Conservation (phyloP, 2,888 invertebrate species). For the Nematopogon swammerdamellus region DNA sequence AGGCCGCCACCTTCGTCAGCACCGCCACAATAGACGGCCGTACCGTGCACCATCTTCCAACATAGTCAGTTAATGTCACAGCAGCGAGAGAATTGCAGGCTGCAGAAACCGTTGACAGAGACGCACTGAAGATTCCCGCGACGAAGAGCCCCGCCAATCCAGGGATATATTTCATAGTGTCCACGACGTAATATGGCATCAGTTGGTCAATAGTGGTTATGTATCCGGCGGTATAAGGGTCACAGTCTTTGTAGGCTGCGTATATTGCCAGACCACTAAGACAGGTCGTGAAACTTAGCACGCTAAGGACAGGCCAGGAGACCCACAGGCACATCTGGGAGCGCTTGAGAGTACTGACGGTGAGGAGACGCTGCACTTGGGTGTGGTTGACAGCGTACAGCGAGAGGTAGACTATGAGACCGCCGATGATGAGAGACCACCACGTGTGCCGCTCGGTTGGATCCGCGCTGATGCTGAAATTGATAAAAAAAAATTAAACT, state of each 20-base stretch:
- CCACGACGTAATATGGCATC: constrained; percentile 76
- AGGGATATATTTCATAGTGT: constrained; percentile 62
- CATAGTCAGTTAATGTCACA: constrained; percentile 84
- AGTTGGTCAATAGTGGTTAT: constrained; percentile 71
- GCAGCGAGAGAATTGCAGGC: constrained; percentile 89
- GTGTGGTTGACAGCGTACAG: constrained; percentile 88
- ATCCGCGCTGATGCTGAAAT: constrained; percentile 67
- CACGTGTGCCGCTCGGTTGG: constrained; percentile 81
- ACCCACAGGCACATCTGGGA: constrained; percentile 75
- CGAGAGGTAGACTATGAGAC: constrained; percentile 73
- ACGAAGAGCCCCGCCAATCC: constrained; percentile 88
- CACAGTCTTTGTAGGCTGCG: constrained; percentile 78
- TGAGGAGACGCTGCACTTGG: constrained; percentile 66
- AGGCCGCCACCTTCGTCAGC: constrained; percentile 65
- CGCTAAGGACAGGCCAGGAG: constrained; percentile 74
- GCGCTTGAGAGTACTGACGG: constrained; percentile 65
- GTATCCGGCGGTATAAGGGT: constrained; percentile 63
- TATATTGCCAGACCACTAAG: constrained; percentile 81
- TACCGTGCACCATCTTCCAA: constrained; percentile 46
- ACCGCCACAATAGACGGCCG: constrained; percentile 35
- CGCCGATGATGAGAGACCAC: constrained; percentile 80
- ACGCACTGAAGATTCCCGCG: constrained; percentile 88
- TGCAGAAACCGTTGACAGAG: constrained; percentile 88
- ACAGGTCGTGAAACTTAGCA: constrained; percentile 71
- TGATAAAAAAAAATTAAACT: constrained; percentile 4